Conservation (phyloP, 2,888 invertebrate genomes). For the Crossocerus cetratus region DNA sequence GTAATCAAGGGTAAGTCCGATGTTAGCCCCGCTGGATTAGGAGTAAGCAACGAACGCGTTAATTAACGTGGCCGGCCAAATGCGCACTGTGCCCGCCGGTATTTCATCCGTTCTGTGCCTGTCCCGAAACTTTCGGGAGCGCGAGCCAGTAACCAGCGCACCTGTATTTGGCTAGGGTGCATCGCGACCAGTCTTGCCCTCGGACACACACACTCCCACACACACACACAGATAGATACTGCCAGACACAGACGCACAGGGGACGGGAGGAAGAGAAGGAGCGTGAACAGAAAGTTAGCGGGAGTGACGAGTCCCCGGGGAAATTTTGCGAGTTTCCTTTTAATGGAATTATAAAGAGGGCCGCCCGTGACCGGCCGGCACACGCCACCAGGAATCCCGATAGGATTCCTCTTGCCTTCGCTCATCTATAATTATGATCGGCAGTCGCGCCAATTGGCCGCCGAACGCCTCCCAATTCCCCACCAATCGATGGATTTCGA, state of each 20-base stretch:
- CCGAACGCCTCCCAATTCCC: background rate
- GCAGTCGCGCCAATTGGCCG: too few relatives aligned
- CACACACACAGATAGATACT: background rate
- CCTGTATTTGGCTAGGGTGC: too few relatives aligned
- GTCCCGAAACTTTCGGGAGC: background rate
- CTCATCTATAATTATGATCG: too few relatives aligned
- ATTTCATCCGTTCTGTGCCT: background rate
- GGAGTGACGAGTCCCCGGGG: conserved; percentile 68
- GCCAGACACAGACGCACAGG: background rate
- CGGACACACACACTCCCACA: too few relatives aligned
- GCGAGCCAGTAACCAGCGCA: background rate
- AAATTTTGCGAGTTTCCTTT: conserved; percentile 69
- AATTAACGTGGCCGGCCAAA: background rate
- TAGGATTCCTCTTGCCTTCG: conserved; percentile 27
- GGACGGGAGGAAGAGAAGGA: conserved; percentile 5
- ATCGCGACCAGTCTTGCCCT: too few relatives aligned
- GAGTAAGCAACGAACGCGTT: background rate
- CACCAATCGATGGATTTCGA: background rate
- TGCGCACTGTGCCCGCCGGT: background rate
- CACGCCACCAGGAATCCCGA: conserved; percentile 39
- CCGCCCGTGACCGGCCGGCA: conserved; percentile 56
- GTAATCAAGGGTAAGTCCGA: too few relatives aligned
- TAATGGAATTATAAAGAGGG: conserved; percentile 72
- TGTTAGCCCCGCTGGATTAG: background rate
- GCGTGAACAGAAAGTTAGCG: conserved; percentile 60